A percentile compares a stretch with the other conserved stretches of the same genome.
Conservation (phyloP, 1,140 invertebrate genomes). For the Plectrocnemia conspersa region DNA sequence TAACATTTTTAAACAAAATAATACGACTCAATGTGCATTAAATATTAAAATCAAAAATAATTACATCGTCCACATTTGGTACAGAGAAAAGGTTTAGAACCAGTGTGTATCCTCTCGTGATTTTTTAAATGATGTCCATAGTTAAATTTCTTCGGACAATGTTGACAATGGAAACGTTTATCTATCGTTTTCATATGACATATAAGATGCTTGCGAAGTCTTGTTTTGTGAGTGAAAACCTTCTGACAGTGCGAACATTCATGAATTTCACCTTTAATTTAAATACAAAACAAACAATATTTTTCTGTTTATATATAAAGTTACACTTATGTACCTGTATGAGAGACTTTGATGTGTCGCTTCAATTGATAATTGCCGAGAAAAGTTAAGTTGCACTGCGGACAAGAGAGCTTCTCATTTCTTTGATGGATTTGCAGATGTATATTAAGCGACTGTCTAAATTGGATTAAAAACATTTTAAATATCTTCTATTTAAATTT, state of each 20-base stretch:
- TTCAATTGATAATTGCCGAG: conserved; percentile 18
- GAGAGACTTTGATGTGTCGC: conserved; percentile 20
- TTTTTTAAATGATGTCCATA: conserved; percentile 28
- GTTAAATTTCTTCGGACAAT: conserved; percentile 27
- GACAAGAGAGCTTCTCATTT: conserved; percentile 9
- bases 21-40: background rate
- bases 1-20: conserved; percentile 8
- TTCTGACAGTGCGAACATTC: conserved; percentile 22
- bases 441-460: conserved; percentile 15
- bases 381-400: conserved; percentile 21
- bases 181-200: conserved; percentile 18
- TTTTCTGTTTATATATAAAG: background rate
- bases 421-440: conserved; percentile 10
- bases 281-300: conserved; percentile 8
- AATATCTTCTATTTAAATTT: background rate
- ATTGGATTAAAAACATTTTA: background rate
- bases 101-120: conserved; percentile 28
- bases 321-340: conserved; percentile 14
- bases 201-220: conserved; percentile 21
- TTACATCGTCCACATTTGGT: conserved; percentile 20
- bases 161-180: conserved; percentile 19
- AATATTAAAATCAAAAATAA: background rate
- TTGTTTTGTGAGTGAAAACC: conserved; percentile 22
- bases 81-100: conserved; percentile 25
- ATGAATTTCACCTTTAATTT: conserved; percentile 25